Conservation (phyloP, 2,113 vertebrate genomes). For the Pungitius pungitius region DNA sequence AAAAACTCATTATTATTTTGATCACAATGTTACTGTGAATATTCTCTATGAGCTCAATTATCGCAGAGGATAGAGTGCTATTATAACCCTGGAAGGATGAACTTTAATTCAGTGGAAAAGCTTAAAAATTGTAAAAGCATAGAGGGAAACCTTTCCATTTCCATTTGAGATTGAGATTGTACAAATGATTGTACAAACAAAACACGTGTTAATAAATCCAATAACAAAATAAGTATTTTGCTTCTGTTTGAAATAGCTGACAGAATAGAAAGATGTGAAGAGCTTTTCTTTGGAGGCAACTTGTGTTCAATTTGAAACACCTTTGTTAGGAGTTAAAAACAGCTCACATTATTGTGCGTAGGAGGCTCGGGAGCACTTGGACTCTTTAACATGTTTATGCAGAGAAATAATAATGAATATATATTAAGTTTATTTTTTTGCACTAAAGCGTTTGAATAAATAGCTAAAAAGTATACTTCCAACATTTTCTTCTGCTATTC, state of each 20-base stretch:
- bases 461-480: not conserved
- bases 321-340: slow-evolving; percentile 6
- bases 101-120: slow-evolving; percentile 26
- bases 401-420: not conserved
- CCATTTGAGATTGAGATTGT: too few relatives aligned
- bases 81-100: slow-evolving; percentile 22
- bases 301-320: not conserved
- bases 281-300: slow-evolving; percentile 1
- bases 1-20: not conserved
- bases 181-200: not conserved
- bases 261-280: not conserved
- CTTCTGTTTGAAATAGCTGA: not conserved
- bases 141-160: slow-evolving; percentile 1
- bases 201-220: not conserved
- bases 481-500: slow-evolving; percentile 1
- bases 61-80: not conserved
- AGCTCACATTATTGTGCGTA: not conserved
- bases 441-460: not conserved
- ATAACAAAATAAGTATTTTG: not conserved
- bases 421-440: slow-evolving; percentile 26
- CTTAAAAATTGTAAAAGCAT: not conserved
- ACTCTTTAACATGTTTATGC: slow-evolving; percentile 19
- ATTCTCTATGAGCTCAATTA: slow-evolving; percentile 25
- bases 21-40: slow-evolving; percentile 6
- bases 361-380: slow-evolving; percentile 3